Base-by-base conservation (phyloP, 2,113 vertebrate species). In the Dolichallabes microphthalmus region DNA sequence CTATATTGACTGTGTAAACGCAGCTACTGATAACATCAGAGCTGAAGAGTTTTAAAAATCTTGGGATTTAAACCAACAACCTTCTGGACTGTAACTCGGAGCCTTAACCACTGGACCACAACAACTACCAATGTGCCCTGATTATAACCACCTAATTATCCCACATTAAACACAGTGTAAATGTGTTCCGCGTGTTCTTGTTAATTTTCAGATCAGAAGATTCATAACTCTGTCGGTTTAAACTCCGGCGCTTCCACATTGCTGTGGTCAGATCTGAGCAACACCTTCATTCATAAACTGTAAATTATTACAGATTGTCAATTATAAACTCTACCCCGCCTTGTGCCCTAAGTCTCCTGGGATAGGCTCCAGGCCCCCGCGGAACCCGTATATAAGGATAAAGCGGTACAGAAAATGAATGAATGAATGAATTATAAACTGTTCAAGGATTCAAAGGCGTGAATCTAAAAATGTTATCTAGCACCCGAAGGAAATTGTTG, bases 1-100 rank as follows among this genome's bases (percentile, higher is more conserved):
- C 39, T 39, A 39, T 39, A 39, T 39, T 39, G 39, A 39, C 0
- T 39, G 39, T 39, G 39, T 39, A 39, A 39, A 39, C 0, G 4
- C 39, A 39, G 7, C 39, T 39, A 39, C 84, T 83, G 63, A 89
- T 81, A 2, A 75, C 73, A 86, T 84, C 17, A 86, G 80, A 60
- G 15, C 27, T 32, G 64, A 66, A 66, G 27, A 27, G 14, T 7
- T 66, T 30, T 66, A 0, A 19, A 7, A 20, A 17, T 9, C 2
- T 15, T 69, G 66, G 63, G 27, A 66, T 66, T 66, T 30, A 35
- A 69, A 71, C 68, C 32, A 32, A 71, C 68, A 39, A 11, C 5
- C 32, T 71, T 39, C 17, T 39, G 19, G 19, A 71, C 35, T 45
- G 32, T 39, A 20, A 20, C 32, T 22, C 32, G 22, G 14, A 35